Base-by-base conservation (phyloP, 2,797 vertebrate genomes). In the Notolepis coatsorum region DNA sequence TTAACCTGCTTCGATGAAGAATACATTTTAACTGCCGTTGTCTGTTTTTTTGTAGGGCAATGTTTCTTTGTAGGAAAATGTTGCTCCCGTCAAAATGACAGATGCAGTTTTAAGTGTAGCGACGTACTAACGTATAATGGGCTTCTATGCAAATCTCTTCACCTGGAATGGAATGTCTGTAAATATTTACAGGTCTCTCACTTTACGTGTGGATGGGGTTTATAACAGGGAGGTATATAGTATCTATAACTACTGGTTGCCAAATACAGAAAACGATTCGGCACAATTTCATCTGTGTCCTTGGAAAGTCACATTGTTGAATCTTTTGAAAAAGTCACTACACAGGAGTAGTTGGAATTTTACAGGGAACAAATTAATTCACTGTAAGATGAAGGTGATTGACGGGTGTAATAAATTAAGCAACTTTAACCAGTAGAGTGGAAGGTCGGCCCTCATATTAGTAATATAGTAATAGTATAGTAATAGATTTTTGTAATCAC, bases 121-220 rank as follows among this genome's bases (percentile, higher is more conserved):
- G 86, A 89, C 89, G 90, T 91, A 89, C 83, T 91, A 92, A 91
- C 87, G 83, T 65, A 80, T n/a, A n/a, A n/a, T 71, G 73, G 79
- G 87, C 78, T 90, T 92, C 91, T 94, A 94, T 94, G 92, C 92
- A 93, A 93, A 88, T 87, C 48, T 87, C 82, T 84, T 81, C 70
- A 85, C 84, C 78, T 83, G 84, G 90, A 92, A 91, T 90, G 82
- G n/a, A n/a, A n/a, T n/a, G n/a, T 91, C 83, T 87, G 73, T 85
- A 81, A 77, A 88, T 88, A 83, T 75, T 79, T n/a, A 77, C 78
- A 80, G 82, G 73, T 71, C 54, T 89, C 83, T 81, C 80, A 72
- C 75, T 86, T 54, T 81, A 81, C 85, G 80, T 84, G 85, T 84
- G 69, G 77, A 77, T 82, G 48, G 42, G 70, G n/a, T 81, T 65